Evolutionary conservation across 1,140 invertebrate genomes (phyloP).

Genomic region (Dryas iulia): DNA sequence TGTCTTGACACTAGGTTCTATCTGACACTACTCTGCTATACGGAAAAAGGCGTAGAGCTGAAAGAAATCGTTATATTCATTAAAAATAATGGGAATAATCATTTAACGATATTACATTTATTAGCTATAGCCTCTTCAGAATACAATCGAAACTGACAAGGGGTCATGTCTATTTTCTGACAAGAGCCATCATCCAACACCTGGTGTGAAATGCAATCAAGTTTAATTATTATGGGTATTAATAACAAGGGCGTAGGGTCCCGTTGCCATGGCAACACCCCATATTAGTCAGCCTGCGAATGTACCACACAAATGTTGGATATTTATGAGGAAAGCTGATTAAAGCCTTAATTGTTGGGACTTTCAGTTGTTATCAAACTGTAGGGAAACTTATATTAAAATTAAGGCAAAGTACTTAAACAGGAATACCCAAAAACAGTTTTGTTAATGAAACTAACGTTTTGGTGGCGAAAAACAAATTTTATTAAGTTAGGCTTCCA

Average conservation of each 20-base stretch:
- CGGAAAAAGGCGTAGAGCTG: too few species aligned
- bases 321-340: slow-evolving; percentile 73
- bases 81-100: background rate
- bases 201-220: slow-evolving; percentile 79
- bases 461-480: background rate
- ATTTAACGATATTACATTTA: slow-evolving; percentile 7
- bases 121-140: slow-evolving; percentile 33
- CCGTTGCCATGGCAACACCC: slow-evolving; percentile 71
- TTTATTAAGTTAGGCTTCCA: background rate
- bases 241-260: slow-evolving; percentile 76
- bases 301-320: slow-evolving; percentile 58
- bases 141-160: slow-evolving; percentile 36
- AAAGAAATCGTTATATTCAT: too few species aligned
- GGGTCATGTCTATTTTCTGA: slow-evolving; percentile 55
- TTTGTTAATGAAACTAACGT: background rate
- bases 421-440: background rate
- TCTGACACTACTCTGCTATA: too few species aligned
- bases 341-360: slow-evolving; percentile 56
- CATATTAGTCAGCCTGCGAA: slow-evolving; percentile 59
- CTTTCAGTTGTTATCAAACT: slow-evolving; percentile 24
- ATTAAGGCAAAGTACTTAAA: background rate
- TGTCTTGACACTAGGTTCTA: too few species aligned
- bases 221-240: slow-evolving; percentile 79
- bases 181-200: slow-evolving; percentile 72
- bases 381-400: slow-evolving; percentile 10